Evolutionary conservation across 2,888 invertebrate species (phyloP), one percentile per base, ranked within the genome.

Genomic region (Eupithecia tripunctaria): DNA sequence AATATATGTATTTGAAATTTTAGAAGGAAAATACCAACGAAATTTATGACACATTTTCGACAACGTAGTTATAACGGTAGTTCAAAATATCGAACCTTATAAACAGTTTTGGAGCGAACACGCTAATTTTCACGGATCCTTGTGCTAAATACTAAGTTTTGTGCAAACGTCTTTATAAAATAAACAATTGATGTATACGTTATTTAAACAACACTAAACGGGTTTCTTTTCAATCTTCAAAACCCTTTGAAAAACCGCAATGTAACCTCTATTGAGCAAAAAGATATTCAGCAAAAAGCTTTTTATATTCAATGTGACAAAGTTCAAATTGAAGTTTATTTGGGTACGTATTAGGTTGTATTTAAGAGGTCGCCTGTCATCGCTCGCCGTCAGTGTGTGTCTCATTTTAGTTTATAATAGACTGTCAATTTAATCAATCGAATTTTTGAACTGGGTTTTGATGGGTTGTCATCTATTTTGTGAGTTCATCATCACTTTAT

Each of bases 361-460:
- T 63, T 63, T n/a, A 2, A n/a, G n/a, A 8, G 29, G n/a, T 36
- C 62, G 36, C 36, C 62, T 15, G 62, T 63, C 62, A 63, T 63
- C 62, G 62, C 36, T 63, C 2, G 10, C 32, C 36, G 36, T 63
- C 36, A 32, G 21, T 32, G 32, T 63, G 12, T 29, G 29, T 32
- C 36, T 63, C 62, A 4, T 63, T 63, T 63, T n/a, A 36, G 62
- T 32, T 56, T 2, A 63, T 36, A 63, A 63, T 32, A 36, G 62
- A 36, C 18, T 32, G 21, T 36, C 85, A 84, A 81, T 89, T 65
- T 43, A 38, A 63, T 63, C 29, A n/a, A 63, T 67, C 51, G 51
- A n/a, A 32, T 36, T n/a, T 51, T 63, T 32, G n/a, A 63, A 63
- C 29, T 32, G 62, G 62, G 10, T 56, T 56, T 63, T 21, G 62